Percentiles rank a stretch among this genome's conserved stretches.
These are phyloP conservation scores for Phymastichus coffea DNA, from an alignment of 1,140 invertebrate species.

Conservation along the genomic window DNA sequence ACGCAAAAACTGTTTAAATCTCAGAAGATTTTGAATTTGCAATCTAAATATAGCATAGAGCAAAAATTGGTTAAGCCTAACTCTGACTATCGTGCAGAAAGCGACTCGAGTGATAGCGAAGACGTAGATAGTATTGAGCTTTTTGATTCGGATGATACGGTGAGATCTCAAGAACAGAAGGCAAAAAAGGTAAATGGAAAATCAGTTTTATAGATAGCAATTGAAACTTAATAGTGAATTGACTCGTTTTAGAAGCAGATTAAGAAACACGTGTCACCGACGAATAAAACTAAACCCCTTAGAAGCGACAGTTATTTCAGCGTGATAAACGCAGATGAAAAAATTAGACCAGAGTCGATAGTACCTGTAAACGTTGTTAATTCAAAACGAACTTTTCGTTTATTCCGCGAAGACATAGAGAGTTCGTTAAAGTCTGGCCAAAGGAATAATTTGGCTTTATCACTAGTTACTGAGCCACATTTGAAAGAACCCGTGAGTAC, in stretches of 20 bases:
- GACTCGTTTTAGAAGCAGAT: too few relatives aligned
- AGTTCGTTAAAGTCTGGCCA: not conserved
- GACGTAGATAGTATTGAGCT: not conserved
- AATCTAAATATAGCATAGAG: too few relatives aligned
- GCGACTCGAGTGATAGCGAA: too few relatives aligned
- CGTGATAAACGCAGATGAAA: not conserved
- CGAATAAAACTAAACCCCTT: not conserved
- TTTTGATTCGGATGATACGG: constrained; percentile 17
- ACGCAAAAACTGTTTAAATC: constrained; percentile 15
- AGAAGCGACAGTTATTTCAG: not conserved
- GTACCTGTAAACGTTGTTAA: constrained; percentile 54
- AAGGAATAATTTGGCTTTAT: constrained; percentile 49
- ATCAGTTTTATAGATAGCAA: too few relatives aligned
- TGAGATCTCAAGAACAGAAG: not conserved
- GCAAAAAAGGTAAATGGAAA: not conserved
- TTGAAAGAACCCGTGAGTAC: constrained; percentile 32
- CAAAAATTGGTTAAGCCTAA: too few relatives aligned
- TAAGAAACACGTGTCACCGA: not conserved
- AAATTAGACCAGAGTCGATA: constrained; percentile 37
- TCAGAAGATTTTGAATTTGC: not conserved
- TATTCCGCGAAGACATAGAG: constrained; percentile 43
- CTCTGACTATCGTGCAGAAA: too few relatives aligned
- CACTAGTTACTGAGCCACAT: constrained; percentile 48
- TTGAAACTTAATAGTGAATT: too few relatives aligned
- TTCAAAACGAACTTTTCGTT: constrained; percentile 47